These are phyloP conservation scores for Zenarchopterus dispar DNA, from an alignment of 2,797 vertebrate species.

Conservation along the genomic window DNA sequence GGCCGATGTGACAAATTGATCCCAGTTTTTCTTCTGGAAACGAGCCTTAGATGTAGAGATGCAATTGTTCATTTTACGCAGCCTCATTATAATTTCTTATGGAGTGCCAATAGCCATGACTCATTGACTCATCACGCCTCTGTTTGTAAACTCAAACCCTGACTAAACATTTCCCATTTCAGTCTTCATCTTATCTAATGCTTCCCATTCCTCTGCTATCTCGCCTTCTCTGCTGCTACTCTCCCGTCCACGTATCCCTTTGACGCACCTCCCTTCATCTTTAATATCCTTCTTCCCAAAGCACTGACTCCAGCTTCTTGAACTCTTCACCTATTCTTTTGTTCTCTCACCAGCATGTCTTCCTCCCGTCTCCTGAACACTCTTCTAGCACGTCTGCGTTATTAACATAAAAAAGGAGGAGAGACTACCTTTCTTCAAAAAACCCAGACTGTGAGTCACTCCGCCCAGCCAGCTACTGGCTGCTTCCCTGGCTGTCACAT, in stretches of 20 bases:
- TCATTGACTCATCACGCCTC: slow-evolving; percentile 72
- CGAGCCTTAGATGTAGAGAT: slow-evolving; percentile 61
- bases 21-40: slow-evolving; percentile 58
- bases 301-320: slow-evolving; percentile 61
- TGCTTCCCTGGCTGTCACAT: slow-evolving; percentile 58
- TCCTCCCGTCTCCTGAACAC: slow-evolving; percentile 30
- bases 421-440: slow-evolving; percentile 42
- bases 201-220: slow-evolving; percentile 55
- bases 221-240: slow-evolving; percentile 28
- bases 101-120: slow-evolving; percentile 60
- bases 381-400: slow-evolving; percentile 57
- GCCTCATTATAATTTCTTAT: slow-evolving; percentile 71
- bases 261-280: slow-evolving; percentile 65
- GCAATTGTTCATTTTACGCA: slow-evolving; percentile 66
- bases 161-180: slow-evolving; percentile 56
- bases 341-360: slow-evolving; percentile 57
- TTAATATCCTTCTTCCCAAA: slow-evolving; percentile 75
- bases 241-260: slow-evolving; percentile 44
- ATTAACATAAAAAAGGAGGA: slow-evolving; percentile 69
- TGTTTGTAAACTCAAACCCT: slow-evolving; percentile 73
- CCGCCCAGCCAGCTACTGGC: slow-evolving; percentile 43
- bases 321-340: slow-evolving; percentile 70
- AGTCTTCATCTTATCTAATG: slow-evolving; percentile 64
- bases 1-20: slow-evolving; percentile 74
- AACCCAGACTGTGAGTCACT: slow-evolving; percentile 67